Evolutionary conservation across 1,140 invertebrate species (phyloP), one percentile per base, ranked within the genome.

Genomic region (Cepaea nemoralis): DNA sequence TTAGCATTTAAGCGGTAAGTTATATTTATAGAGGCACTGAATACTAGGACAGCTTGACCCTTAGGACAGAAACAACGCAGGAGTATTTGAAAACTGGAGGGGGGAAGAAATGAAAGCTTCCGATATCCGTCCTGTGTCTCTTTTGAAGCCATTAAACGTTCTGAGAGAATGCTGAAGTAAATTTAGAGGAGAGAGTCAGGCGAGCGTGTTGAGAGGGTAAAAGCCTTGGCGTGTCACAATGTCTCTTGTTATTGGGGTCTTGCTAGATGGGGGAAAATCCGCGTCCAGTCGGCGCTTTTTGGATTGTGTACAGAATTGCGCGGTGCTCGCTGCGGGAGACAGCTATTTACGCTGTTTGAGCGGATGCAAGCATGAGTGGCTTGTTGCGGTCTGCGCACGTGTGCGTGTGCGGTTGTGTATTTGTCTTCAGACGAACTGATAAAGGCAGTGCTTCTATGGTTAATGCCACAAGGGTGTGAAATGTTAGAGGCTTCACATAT

Each of bases 201-300:
- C 50, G n/a, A 55, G 50, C 50, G 50, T 55, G 50, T 55, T 55
- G 22, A 55, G 8, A 55, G 50, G 50, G 19, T 55, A 55, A 55
- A 55, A 55, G 50, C 50, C 50, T 55, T 24, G 19, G n/a, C 50
- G n/a, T 55, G 50, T 55, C 50, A 55, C 50, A 24, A 14, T 55
- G 50, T 55, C 50, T 55, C 50, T 14, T 55, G n/a, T 55, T 55
- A 55, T 55, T 55, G 50, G 50, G 50, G 50, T 55, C 50, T 22
- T 55, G 19, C 50, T 22, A 55, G 50, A 19, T 55, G 16, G 50
- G 16, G 50, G 50, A 22, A 10, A 55, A 55, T 55, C 19, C 22
- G 50, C 50, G 50, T 22, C 50, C 19, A 22, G 50, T 55, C n/a
- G 50, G 50, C 50, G 50, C 50, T 55, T 14, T 55, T 24, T 55